A percentile compares a stretch with the other conserved stretches of the same genome.
These are phyloP conservation scores for Scelioninae gen. 1 DNA, from an alignment of 2,888 invertebrate species.

Conservation along the genomic window DNA sequence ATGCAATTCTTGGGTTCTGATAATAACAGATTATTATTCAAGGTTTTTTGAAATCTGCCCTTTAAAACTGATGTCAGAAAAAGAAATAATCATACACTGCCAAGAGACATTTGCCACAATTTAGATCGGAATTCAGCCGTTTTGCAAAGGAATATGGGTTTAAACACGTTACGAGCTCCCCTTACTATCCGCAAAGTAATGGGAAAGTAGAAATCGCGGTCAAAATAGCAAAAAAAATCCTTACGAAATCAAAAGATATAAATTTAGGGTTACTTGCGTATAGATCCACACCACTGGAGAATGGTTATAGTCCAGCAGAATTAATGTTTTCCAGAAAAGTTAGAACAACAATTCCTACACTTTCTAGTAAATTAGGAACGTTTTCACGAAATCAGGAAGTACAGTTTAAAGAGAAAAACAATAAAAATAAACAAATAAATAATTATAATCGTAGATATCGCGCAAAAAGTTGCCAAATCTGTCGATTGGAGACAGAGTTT, in stretches of 20 bases:
- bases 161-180: slow-evolving; percentile 27
- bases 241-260: slow-evolving; percentile 13
- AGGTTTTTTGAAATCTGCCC: slow-evolving; percentile 69
- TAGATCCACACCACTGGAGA: slow-evolving; percentile 33
- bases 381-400: slow-evolving; percentile 26
- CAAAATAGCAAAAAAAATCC: slow-evolving; percentile 12
- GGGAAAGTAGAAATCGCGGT: slow-evolving; percentile 11
- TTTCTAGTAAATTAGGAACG: slow-evolving; percentile 24
- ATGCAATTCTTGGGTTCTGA: slow-evolving; percentile 61
- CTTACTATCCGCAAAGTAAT: slow-evolving; percentile 25
- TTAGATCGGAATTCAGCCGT: slow-evolving; percentile 19
- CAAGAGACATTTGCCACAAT: slow-evolving; percentile 32
- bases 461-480: slow-evolving; percentile 37
- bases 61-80: background rate
- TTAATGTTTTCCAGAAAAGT: slow-evolving; percentile 31
- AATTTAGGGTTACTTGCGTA: slow-evolving; percentile 24
- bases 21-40: slow-evolving; percentile 70
- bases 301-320: slow-evolving; percentile 32
- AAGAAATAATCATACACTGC: slow-evolving; percentile 37
- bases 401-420: slow-evolving; percentile 45
- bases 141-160: slow-evolving; percentile 13
- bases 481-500: slow-evolving; percentile 67
- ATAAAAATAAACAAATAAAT: slow-evolving; percentile 53
- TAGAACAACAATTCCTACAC: slow-evolving; percentile 1
- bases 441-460: slow-evolving; percentile 68